Conservation (phyloP, 1,140 invertebrate genomes). For the Maniola jurtina region DNA sequence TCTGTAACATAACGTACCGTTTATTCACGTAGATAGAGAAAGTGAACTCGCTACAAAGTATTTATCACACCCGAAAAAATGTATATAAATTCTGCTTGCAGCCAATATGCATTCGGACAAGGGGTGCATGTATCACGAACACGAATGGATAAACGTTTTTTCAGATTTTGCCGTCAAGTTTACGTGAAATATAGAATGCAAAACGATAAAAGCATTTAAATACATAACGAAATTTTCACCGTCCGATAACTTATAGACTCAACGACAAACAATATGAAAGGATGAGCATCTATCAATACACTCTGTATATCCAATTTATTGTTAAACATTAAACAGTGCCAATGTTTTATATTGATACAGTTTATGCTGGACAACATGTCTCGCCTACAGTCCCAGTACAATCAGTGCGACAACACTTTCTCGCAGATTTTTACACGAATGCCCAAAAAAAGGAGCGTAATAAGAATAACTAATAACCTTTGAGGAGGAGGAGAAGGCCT, state of each 20-base stretch:
- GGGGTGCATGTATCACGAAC: slow-evolving; percentile 3
- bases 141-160: slow-evolving; percentile 1
- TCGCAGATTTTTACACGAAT: too few species aligned
- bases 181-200: slow-evolving; percentile 9
- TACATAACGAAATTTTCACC: not conserved
- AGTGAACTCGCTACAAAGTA: not conserved
- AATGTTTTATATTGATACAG: too few species aligned
- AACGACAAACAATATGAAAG: not conserved
- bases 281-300: too few species aligned
- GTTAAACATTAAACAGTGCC: too few species aligned
- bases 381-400: too few species aligned
- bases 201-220: not conserved
- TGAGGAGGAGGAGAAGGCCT: too few species aligned
- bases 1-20: too few species aligned
- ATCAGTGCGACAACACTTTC: too few species aligned
- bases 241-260: not conserved
- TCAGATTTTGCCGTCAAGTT: slow-evolving; percentile 2
- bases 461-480: too few species aligned
- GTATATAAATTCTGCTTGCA: not conserved
- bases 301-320: too few species aligned
- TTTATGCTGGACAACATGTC: too few species aligned
- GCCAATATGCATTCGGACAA: slow-evolving; percentile 7
- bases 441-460: too few species aligned
- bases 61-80: not conserved
- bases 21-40: not conserved